Percentiles rank a stretch among this genome's conserved stretches.
These are phyloP conservation scores for Drosophila sulfurigaster DNA, from an alignment of 1,140 invertebrate species.

Conservation along the genomic window DNA sequence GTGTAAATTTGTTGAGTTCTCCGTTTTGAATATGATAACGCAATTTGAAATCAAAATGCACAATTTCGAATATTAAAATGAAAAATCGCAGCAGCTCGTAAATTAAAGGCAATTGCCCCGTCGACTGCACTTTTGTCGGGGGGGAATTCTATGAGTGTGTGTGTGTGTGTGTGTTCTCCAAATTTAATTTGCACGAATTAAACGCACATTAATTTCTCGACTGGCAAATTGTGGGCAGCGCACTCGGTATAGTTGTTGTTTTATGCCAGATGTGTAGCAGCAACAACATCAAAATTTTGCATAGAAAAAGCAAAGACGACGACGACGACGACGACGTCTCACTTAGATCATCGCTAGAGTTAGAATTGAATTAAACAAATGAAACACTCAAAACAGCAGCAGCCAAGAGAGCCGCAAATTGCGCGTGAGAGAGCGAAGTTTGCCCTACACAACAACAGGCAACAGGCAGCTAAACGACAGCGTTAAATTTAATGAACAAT, in stretches of 20 bases:
- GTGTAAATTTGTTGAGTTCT: too few relatives aligned
- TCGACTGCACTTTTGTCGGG: constrained; percentile 37
- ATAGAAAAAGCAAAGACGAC: constrained; percentile 47
- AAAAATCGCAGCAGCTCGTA: constrained; percentile 59
- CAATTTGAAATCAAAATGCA: not conserved
- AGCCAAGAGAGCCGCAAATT: not conserved
- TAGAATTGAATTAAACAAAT: constrained; percentile 79
- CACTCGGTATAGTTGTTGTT: constrained; percentile 8
- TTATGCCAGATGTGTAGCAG: constrained; percentile 68
- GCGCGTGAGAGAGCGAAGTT: constrained; percentile 4
- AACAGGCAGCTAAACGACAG: constrained; percentile 39
- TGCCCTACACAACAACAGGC: constrained; percentile 32
- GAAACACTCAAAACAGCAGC: constrained; percentile 44
- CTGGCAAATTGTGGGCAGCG: constrained; percentile 39
- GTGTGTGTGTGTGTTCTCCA: constrained; percentile 24
- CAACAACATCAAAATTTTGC: constrained; percentile 49
- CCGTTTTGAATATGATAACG: constrained; percentile 11
- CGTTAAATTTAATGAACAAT: constrained; percentile 51
- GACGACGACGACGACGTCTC: constrained; percentile 62
- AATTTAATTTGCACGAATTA: constrained; percentile 76
- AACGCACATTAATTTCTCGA: constrained; percentile 77
- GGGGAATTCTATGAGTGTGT: constrained; percentile 1
- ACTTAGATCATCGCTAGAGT: constrained; percentile 82
- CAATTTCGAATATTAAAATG: constrained; percentile 48
- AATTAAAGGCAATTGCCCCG: constrained; percentile 27